Evolutionary conservation across 2,113 vertebrate genomes (phyloP), one percentile per base, ranked within the genome.

Genomic region (Uropsilus gracilis): DNA sequence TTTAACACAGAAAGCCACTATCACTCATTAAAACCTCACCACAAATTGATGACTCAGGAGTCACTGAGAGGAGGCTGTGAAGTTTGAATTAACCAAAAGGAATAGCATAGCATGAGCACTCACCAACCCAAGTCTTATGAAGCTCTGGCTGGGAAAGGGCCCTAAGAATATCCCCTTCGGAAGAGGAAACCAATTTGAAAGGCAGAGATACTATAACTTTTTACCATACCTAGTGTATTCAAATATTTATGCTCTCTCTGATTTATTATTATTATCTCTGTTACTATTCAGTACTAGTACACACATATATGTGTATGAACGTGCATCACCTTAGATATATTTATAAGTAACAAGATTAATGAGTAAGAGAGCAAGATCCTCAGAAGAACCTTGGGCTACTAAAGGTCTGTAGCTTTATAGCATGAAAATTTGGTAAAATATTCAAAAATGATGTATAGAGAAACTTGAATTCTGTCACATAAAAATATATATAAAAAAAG

Each of bases 11-110:
- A 92, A 90, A 92, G 48, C 48, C 86, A 57, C 28, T 57, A 16
- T 77, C 71, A 63, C 30, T 90, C 81, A 90, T 50, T 91, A 84
- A 95, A 72, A 90, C 30, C 37, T 93, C 61, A 84, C 22, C n/a
- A 61, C 16, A 86, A 34, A 89, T 24, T 63, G 20, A 81, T 66
- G 84, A 81, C 75, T 83, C 20, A 42, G 39, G 57, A n/a, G n/a
- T 24, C 55, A 46, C 3, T 50, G 42, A 84, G 86, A 93, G 57
- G 82, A 76, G 53, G 8, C 18, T 39, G 16, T 18, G 34, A 55
- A 92, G 72, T 44, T 2, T 30, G 13, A 87, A n/a, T 3, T 82
- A 85, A 72, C 34, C 22, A 42, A 66, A 55, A 55, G 20, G 72
- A 22, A 57, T 4, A 69, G 39, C 8, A 14, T 3, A 24, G 50